These are phyloP conservation scores for Branchipolynoe longqiensis DNA, from an alignment of 2,888 invertebrate species.

Conservation along the genomic window DNA sequence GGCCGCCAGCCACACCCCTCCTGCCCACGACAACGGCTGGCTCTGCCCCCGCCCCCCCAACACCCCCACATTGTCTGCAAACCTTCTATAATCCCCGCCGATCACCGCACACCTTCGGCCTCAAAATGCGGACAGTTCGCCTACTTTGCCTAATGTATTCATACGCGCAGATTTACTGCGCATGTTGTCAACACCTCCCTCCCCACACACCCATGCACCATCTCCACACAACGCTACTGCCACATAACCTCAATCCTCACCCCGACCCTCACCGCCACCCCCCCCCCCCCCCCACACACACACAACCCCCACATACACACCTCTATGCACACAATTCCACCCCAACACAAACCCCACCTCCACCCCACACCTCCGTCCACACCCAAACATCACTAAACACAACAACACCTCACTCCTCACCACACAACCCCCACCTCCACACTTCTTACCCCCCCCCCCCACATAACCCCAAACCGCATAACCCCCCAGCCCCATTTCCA, in stretches of 20 bases:
- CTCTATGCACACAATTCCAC: not conserved
- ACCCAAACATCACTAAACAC: too few species aligned
- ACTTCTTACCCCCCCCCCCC: not conserved
- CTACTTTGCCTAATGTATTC: constrained; percentile 4
- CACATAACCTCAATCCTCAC: too few species aligned
- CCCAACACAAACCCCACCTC: too few species aligned
- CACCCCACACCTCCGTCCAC: too few species aligned
- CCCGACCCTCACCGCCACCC: not conserved
- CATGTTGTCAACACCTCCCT: not conserved
- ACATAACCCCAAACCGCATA: too few species aligned
- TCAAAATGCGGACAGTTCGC: not conserved
- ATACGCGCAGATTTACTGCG: constrained; percentile 25
- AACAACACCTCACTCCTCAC: not conserved
- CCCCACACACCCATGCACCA: not conserved
- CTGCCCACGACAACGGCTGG: not conserved
- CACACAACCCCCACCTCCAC: too few species aligned
- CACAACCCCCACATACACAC: too few species aligned
- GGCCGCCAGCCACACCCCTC: not conserved
- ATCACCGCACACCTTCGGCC: not conserved
- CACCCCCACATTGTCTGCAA: not conserved
- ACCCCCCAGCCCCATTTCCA: too few species aligned
- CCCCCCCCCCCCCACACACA: not conserved
- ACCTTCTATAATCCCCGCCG: not conserved
- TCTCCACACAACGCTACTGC: too few species aligned
- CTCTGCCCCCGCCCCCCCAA: not conserved